Percentiles rank a stretch among this genome's conserved stretches.
Evolutionary conservation across 2,113 vertebrate genomes (phyloP).

Genomic region (Pampusana beccarii): DNA sequence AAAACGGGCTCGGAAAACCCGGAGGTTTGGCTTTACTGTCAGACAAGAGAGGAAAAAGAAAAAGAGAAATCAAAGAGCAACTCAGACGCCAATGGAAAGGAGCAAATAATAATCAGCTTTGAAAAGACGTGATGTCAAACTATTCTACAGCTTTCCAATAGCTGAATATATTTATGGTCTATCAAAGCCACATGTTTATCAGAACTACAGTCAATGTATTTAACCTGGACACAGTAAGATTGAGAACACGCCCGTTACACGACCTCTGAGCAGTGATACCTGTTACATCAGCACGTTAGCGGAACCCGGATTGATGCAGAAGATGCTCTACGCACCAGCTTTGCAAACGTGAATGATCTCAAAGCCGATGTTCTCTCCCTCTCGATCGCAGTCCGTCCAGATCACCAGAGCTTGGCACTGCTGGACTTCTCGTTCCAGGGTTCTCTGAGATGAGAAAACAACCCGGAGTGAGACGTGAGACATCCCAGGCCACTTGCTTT

Average conservation of each 20-base stretch:
- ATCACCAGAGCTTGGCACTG: conserved; percentile 92
- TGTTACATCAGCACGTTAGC: neutral
- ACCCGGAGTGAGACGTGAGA: neutral
- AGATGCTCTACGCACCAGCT: conserved; percentile 82
- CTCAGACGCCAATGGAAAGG: neutral
- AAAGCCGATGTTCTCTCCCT: conserved; percentile 98
- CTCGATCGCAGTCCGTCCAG: conserved; percentile 97
- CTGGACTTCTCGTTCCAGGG: conserved; percentile 86
- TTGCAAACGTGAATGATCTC: conserved; percentile 94
- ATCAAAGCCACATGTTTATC: neutral
- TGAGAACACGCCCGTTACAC: neutral
- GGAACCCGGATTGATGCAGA: neutral
- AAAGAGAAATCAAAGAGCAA: neutral
- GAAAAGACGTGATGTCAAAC: rapidly evolving
- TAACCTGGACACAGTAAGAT: neutral
- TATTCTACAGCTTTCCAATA: neutral
- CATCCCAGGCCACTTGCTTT: neutral
- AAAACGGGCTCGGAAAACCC: conserved; percentile 91
- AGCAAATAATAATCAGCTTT: neutral
- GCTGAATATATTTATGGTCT: neutral
- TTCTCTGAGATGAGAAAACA: conserved; percentile 76
- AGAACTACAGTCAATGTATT: neutral
- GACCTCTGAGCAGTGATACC: neutral
- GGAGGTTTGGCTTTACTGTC: conserved; percentile 87
- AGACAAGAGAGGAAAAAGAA: neutral